These are phyloP conservation scores for Lasiurus cinereus DNA, from an alignment of 2,113 vertebrate species.

Conservation along the genomic window DNA sequence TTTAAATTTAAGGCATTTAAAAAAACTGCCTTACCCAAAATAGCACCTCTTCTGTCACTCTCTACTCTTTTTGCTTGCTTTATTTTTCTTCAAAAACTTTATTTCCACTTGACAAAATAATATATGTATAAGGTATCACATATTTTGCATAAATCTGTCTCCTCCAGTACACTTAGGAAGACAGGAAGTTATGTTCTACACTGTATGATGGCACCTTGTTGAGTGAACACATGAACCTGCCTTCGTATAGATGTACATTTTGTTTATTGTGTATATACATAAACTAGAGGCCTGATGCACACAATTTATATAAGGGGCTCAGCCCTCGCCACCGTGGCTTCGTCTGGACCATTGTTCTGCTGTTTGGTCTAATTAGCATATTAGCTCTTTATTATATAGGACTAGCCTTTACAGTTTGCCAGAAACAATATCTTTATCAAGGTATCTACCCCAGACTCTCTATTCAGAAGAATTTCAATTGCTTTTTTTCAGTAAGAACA, in stretches of 20 bases:
- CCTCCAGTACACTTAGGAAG: neutral
- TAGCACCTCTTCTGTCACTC: neutral
- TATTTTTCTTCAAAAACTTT: neutral
- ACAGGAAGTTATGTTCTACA: neutral
- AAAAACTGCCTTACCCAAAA: neutral
- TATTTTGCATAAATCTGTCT: neutral
- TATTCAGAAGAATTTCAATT: slow-evolving; percentile 48
- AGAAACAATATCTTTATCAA: slow-evolving; percentile 47
- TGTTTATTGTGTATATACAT: neutral
- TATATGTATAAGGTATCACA: neutral
- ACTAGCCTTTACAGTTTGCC: neutral
- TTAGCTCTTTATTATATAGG: no score
- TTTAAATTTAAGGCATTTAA: neutral
- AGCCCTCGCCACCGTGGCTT: no score
- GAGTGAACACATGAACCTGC: neutral
- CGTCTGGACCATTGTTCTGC: no score
- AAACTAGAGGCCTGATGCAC: neutral
- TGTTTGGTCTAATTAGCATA: no score
- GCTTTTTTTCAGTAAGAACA: slow-evolving; percentile 5
- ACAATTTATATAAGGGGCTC: no score
- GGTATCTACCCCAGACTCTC: neutral
- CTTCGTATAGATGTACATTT: neutral
- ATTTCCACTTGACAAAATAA: neutral
- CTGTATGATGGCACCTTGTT: neutral
- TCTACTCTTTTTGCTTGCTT: neutral